Base-by-base conservation (phyloP, 2,113 vertebrate species). In the Cranoglanis bouderius region DNA sequence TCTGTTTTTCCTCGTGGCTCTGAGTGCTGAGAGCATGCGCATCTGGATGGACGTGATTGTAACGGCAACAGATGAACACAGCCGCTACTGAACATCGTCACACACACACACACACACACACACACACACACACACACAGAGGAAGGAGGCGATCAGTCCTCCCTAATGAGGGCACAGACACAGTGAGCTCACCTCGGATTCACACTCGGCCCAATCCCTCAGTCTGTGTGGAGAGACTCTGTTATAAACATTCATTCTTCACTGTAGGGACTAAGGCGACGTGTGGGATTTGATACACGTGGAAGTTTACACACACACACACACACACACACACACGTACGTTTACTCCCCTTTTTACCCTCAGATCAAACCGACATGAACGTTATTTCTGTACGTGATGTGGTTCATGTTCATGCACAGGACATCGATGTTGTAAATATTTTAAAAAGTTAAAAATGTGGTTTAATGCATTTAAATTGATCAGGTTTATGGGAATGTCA, bases 41-140 rank as follows among this genome's bases (percentile, higher is more conserved):
- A 98, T 98, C 38, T 98, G 97, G 97, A 98, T 98, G 95, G 97
- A 97, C 1, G 97, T 98, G 61, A 96, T 98, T 2, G 97, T 98
- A 86, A 98, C 97, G 0, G 97, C 97, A 0, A 97, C 97, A 0
- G 97, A 98, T 1, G 97, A 97, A 85, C 96, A 97, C 92, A 93
- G 94, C 86, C 95, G 95, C 57, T 97, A 97, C 82, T 97, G 95
- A 97, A 65, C 77, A 57, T 21, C 10, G 7, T 49, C 38, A 5
- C 14, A 3, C n/a, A 8, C 78, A 32, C 43, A 49, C 40, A 78
- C 24, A 26, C 26, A 77, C 26, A 49, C 75, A 21, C 70, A 9
- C 38, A 74, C 32, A 21, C 4, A n/a, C n/a, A n/a, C n/a, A n/a
- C n/a, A n/a, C n/a, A n/a, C n/a, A n/a, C n/a, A n/a, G n/a, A 1